A percentile compares a stretch with the other conserved stretches of the same genome.
These are phyloP conservation scores for Leptopilina myrica DNA, from an alignment of 2,888 invertebrate species.

Conservation along the genomic window DNA sequence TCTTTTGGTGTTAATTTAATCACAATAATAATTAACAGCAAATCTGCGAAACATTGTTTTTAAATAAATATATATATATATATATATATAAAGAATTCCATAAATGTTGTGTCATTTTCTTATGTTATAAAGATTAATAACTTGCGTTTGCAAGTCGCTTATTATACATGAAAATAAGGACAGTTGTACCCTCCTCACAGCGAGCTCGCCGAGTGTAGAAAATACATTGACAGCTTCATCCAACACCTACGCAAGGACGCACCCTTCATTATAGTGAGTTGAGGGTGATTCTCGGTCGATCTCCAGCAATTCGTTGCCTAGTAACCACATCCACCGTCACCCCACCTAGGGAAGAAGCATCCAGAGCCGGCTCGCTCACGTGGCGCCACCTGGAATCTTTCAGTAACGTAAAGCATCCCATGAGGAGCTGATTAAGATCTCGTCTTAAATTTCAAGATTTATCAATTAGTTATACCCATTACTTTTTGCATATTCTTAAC, in stretches of 20 bases:
- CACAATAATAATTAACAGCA: no score
- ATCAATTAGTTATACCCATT: not conserved
- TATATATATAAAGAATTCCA: no score
- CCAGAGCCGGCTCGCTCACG: conserved; percentile 64
- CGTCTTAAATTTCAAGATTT: not conserved
- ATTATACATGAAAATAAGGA: no score
- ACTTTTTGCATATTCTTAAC: no score
- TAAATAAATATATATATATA: no score
- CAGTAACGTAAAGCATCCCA: conserved; percentile 73
- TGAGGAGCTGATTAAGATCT: conserved; percentile 66
- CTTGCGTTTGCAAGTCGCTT: no score
- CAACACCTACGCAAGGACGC: conserved; percentile 43
- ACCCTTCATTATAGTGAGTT: conserved; percentile 61
- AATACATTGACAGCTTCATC: conserved; percentile 1
- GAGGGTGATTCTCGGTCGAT: conserved; percentile 73
- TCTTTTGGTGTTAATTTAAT: no score
- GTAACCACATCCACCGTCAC: conserved; percentile 69
- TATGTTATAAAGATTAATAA: no score
- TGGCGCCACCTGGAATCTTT: conserved; percentile 65
- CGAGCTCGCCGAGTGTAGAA: not conserved
- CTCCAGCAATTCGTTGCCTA: conserved; percentile 74
- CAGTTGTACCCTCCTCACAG: no score
- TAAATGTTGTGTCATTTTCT: no score
- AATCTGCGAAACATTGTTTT: no score
- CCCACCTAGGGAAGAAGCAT: conserved; percentile 61